Percentiles rank a stretch among this genome's conserved stretches.
These are phyloP conservation scores for Micromesistius poutassou DNA, from an alignment of 2,797 vertebrate species.

Conservation along the genomic window DNA sequence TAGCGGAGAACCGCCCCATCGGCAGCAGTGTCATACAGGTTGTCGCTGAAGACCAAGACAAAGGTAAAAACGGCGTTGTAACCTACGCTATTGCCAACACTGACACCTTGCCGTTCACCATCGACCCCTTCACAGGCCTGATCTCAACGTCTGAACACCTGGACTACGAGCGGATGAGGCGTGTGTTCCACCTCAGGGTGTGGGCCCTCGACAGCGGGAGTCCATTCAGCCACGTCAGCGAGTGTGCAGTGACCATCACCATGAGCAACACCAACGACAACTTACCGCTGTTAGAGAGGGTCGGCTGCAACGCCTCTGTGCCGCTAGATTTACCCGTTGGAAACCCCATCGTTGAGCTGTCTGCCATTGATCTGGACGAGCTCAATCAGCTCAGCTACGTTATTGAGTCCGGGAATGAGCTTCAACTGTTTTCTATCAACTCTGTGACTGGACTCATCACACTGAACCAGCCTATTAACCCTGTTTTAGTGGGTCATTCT, in stretches of 20 bases:
- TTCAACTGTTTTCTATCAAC: constrained; percentile 84
- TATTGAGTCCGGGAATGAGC: constrained; percentile 86
- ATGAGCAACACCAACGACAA: constrained; percentile 95
- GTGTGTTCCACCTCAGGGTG: constrained; percentile 84
- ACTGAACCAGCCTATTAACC: constrained; percentile 75
- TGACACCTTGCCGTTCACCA: constrained; percentile 79
- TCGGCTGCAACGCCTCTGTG: constrained; percentile 85
- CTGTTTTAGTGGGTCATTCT: constrained; percentile 48
- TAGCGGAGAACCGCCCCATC: constrained; percentile 86
- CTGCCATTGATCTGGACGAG: constrained; percentile 91
- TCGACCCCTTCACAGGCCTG: constrained; percentile 84
- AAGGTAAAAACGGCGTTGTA: constrained; percentile 82
- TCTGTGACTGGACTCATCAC: constrained; percentile 79
- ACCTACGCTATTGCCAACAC: constrained; percentile 83
- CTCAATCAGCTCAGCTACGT: constrained; percentile 84
- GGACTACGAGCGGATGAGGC: constrained; percentile 94
- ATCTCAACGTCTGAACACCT: constrained; percentile 84
- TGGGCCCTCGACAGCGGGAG: constrained; percentile 93
- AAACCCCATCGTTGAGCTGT: constrained; percentile 73
- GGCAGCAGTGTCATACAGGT: constrained; percentile 86
- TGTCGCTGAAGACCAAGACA: constrained; percentile 79
- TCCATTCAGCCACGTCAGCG: constrained; percentile 84
- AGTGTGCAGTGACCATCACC: constrained; percentile 82
- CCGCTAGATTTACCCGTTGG: constrained; percentile 77
- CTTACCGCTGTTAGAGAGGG: constrained; percentile 85